Conservation (phyloP, 2,113 vertebrate genomes). For the Apodemus sylvaticus region DNA sequence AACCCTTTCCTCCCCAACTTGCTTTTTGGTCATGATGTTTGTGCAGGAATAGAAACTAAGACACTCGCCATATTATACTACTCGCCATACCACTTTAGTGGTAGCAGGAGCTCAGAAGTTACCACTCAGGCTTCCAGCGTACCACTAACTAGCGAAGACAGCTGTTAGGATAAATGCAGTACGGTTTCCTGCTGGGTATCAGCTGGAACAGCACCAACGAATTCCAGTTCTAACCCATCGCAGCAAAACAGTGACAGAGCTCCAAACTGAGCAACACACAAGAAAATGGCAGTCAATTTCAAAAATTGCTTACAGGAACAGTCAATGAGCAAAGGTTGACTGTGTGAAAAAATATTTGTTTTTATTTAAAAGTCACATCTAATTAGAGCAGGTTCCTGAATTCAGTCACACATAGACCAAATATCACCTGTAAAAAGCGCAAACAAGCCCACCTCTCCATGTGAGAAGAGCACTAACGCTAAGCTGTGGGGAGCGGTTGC, state of each 20-base stretch:
- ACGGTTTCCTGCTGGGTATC: not conserved
- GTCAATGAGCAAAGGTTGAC: not conserved
- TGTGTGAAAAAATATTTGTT: not conserved
- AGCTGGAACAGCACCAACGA: not conserved
- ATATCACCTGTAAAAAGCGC: not conserved
- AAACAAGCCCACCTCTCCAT: not conserved
- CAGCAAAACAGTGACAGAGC: not conserved
- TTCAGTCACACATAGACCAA: slow-evolving; percentile 17
- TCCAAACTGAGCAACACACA: not conserved
- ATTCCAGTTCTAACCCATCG: not conserved
- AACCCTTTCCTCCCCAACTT: no score
- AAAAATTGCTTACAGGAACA: not conserved
- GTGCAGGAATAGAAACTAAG: no score
- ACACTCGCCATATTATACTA: not conserved
- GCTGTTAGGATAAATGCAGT: slow-evolving; percentile 28
- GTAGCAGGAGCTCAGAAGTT: slow-evolving; percentile 31
- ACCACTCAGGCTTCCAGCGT: slow-evolving; percentile 18
- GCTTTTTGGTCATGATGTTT: no score
- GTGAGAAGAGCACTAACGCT: not conserved
- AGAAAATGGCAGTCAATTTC: not conserved
- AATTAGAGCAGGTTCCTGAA: not conserved
- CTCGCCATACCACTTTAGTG: slow-evolving; percentile 39
- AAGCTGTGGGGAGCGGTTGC: not conserved
- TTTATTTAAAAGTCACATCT: slow-evolving; percentile 26
- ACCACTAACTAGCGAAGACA: slow-evolving; percentile 33